Evolutionary conservation across 2,113 vertebrate genomes (phyloP).

Genomic region (Antennarius striatus): DNA sequence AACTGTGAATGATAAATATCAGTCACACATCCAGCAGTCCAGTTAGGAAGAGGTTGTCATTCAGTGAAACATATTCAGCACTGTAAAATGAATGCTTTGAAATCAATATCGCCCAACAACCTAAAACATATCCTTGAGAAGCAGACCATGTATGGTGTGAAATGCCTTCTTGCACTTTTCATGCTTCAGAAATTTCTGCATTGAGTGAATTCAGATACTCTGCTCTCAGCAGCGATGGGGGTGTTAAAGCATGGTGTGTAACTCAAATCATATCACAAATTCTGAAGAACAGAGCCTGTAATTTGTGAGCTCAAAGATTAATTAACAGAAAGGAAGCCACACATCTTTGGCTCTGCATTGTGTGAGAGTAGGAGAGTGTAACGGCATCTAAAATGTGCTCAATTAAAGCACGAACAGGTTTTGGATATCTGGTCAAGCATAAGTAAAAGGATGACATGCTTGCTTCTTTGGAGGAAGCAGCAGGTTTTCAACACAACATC

Average conservation of each 20-base stretch:
- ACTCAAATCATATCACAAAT: constrained; percentile 34
- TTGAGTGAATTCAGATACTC: constrained; percentile 14
- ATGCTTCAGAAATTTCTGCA: constrained; percentile 38
- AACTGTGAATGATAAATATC: constrained; percentile 57
- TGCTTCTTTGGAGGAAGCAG: not conserved
- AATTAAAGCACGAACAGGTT: constrained; percentile 11
- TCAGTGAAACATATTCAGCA: constrained; percentile 28
- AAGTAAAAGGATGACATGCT: constrained; percentile 1
- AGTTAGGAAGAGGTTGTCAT: constrained; percentile 36
- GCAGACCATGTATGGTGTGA: constrained; percentile 33
- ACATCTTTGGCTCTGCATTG: constrained; percentile 17
- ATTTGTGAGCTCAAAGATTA: constrained; percentile 28
- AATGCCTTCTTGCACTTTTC: constrained; percentile 33
- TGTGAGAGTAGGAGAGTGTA: not conserved
- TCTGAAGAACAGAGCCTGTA: constrained; percentile 30
- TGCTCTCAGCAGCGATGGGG: constrained; percentile 20
- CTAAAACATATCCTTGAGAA: constrained; percentile 17
- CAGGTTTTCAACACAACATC: not conserved
- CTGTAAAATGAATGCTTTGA: constrained; percentile 30
- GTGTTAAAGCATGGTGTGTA: constrained; percentile 5
- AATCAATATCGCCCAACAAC: constrained; percentile 37
- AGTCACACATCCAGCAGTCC: constrained; percentile 44
- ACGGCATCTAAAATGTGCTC: constrained; percentile 6
- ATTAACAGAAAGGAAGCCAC: constrained; percentile 30
- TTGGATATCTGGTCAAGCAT: constrained; percentile 21